Conservation (phyloP, 2,888 invertebrate genomes). For the Ptilodon capucinus region DNA sequence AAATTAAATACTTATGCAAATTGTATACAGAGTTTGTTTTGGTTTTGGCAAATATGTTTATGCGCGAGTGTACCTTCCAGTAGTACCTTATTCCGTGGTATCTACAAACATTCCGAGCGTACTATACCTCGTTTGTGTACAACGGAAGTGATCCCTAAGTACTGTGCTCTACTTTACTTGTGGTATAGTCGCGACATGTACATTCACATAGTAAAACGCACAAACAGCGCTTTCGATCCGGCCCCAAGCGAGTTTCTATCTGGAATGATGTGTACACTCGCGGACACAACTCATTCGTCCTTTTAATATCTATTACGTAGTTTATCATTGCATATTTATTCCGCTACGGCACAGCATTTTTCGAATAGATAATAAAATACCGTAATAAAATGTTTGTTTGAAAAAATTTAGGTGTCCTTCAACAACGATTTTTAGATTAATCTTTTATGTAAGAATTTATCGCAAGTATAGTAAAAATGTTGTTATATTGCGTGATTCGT, state of each 20-base stretch:
- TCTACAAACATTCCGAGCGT: background rate
- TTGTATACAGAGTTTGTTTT: no score
- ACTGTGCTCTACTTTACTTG: slow-evolving; percentile 47
- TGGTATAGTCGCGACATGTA: slow-evolving; percentile 45
- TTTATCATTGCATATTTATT: slow-evolving; percentile 3
- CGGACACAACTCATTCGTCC: slow-evolving; percentile 34
- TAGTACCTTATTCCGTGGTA: no score
- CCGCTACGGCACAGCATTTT: background rate
- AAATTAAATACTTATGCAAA: no score
- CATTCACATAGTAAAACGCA: slow-evolving; percentile 57
- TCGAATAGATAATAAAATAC: background rate
- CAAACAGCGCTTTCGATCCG: slow-evolving; percentile 76
- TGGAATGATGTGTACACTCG: slow-evolving; percentile 58
- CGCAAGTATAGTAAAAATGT: no score
- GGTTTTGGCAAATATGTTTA: no score
- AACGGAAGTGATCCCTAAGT: slow-evolving; percentile 32
- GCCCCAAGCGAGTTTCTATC: slow-evolving; percentile 68
- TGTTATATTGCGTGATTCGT: no score
- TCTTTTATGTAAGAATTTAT: background rate
- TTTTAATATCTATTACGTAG: slow-evolving; percentile 13
- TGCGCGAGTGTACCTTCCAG: no score
- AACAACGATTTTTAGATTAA: background rate
- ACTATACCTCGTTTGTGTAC: slow-evolving; percentile 12
- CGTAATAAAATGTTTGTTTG: background rate
- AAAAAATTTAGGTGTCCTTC: background rate